These are phyloP conservation scores for Brenthis ino DNA, from an alignment of 2,888 invertebrate genomes.

Conservation along the genomic window DNA sequence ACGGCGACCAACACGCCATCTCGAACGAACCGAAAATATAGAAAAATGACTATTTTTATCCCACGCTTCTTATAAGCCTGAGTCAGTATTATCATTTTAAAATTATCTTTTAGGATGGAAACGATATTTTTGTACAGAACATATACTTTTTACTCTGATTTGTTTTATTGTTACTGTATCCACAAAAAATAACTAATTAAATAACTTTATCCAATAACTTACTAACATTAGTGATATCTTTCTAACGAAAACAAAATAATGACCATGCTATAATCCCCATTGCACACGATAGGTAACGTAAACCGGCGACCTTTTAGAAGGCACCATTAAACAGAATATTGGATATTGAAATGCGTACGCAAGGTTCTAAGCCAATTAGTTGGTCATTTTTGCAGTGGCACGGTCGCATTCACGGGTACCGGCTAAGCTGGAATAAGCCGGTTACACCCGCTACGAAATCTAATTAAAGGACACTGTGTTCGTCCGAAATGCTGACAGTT, in stretches of 20 bases:
- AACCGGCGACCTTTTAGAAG: conserved; percentile 55
- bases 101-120: not conserved
- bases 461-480: conserved; percentile 78
- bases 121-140: not conserved
- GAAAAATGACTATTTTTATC: not conserved
- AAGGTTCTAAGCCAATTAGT: conserved; percentile 80
- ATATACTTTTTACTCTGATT: not conserved
- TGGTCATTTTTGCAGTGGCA: conserved; percentile 77
- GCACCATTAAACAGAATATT: conserved; percentile 69
- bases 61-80: not conserved
- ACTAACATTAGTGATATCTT: conserved; percentile 14
- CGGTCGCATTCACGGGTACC: conserved; percentile 63
- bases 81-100: too few relatives aligned
- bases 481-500: conserved; percentile 76
- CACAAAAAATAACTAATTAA: not conserved
- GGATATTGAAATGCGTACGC: conserved; percentile 73
- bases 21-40: conserved; percentile 25
- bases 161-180: not conserved
- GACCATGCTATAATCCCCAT: conserved; percentile 42
- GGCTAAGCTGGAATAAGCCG: conserved; percentile 79
- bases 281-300: conserved; percentile 43
- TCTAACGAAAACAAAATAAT: conserved; percentile 34
- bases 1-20: conserved; percentile 53
- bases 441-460: conserved; percentile 76
- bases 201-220: not conserved